Evolutionary conservation across 2,888 invertebrate genomes (phyloP).

Genomic region (Ptilodon capucinus): DNA sequence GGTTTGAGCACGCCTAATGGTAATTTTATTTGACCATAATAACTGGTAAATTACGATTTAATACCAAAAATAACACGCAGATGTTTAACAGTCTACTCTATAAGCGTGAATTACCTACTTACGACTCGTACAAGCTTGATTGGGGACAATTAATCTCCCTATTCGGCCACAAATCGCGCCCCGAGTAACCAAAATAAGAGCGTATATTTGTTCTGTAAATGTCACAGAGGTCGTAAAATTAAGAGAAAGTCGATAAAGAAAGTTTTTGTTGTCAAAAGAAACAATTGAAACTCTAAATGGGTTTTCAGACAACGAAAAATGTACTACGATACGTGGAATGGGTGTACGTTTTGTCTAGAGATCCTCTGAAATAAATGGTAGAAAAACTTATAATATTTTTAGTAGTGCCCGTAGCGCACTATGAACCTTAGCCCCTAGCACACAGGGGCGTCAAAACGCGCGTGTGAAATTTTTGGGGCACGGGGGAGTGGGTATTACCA

Average conservation of each 20-base stretch:
- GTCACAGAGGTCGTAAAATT: background rate
- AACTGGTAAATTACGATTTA: background rate
- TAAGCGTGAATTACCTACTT: background rate
- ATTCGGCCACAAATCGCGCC: background rate
- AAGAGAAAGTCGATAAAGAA: background rate
- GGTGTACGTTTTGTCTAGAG: background rate
- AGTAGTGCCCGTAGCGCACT: no score
- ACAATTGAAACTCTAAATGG: background rate
- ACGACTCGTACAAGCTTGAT: background rate
- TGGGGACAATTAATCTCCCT: background rate
- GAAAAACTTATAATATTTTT: no score
- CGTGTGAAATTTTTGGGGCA: no score
- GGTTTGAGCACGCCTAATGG: background rate
- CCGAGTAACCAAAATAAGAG: background rate
- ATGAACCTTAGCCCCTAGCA: no score
- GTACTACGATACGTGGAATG: background rate
- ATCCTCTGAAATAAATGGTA: background rate
- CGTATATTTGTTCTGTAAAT: background rate
- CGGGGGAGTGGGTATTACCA: no score
- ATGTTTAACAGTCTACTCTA: background rate
- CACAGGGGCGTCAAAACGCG: no score
- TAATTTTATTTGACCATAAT: constrained; percentile 1
- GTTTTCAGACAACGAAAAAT: background rate
- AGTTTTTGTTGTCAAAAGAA: background rate
- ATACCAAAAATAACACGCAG: background rate